phyloP scores from a whole-genome alignment of 1,140 invertebrate genomes.

The Drosophila athabasca region DNA sequence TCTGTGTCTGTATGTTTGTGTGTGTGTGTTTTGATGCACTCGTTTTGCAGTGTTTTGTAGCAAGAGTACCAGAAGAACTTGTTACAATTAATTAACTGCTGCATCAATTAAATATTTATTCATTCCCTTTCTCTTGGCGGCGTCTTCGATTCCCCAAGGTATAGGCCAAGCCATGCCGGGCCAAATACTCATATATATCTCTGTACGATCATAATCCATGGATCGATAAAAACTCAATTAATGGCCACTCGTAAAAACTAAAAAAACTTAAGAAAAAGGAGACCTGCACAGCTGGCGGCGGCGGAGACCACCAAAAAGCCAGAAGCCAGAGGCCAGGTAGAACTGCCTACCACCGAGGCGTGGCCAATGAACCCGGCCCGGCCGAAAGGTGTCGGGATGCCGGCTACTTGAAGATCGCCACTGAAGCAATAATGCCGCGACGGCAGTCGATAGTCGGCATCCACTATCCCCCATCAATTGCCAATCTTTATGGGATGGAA shows the following conservation, averaged over 20 bases:
- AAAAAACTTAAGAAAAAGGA: not conserved
- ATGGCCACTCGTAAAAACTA: constrained; percentile 38
- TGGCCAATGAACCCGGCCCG: no score
- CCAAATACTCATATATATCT: not conserved
- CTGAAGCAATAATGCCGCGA: no score
- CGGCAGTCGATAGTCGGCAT: no score
- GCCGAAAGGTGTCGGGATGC: constrained; percentile 2
- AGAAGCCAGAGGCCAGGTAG: not conserved
- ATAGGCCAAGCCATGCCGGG: constrained; percentile 7
- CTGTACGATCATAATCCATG: constrained; percentile 51
- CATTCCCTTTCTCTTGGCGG: constrained; percentile 31
- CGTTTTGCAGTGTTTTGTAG: constrained; percentile 51
- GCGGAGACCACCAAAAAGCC: constrained; percentile 32
- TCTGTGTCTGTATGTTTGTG: constrained; percentile 26
- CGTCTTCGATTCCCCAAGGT: constrained; percentile 47
- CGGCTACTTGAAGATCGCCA: no score
- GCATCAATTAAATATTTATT: constrained; percentile 74
- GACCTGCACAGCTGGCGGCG: constrained; percentile 15
- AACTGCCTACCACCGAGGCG: not conserved
- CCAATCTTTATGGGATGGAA: not conserved
- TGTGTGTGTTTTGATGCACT: constrained; percentile 12
- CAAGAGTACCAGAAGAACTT: constrained; percentile 38
- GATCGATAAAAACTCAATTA: constrained; percentile 77
- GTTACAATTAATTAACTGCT: constrained; percentile 78
- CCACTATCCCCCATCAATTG: not conserved